A percentile compares a stretch with the other conserved stretches of the same genome.
phyloP scores from a whole-genome alignment of 2,113 vertebrate species.

The Trochalopteron elliotii region DNA sequence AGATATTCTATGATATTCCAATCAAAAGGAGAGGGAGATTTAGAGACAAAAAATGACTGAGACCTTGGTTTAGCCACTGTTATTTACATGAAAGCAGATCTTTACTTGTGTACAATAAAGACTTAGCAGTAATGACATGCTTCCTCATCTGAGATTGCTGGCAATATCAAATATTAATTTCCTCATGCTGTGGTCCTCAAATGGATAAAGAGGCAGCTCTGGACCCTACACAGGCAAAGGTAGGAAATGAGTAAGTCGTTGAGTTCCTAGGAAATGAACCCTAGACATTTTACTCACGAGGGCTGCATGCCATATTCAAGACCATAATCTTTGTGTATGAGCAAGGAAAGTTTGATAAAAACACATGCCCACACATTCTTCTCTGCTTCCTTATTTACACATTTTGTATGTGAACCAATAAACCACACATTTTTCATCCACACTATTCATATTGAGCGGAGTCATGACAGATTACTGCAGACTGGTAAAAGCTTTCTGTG shows the following conservation, averaged over 20 bases:
- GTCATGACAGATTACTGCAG: not conserved
- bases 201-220: not conserved
- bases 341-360: not conserved
- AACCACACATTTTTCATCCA: not conserved
- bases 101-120: not conserved
- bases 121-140: not conserved
- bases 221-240: not conserved
- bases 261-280: not conserved
- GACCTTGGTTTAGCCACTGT: not conserved
- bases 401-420: not conserved
- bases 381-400: constrained; percentile 30
- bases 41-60: not conserved
- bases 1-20: not conserved
- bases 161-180: not conserved
- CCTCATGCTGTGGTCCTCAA: not conserved
- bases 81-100: not conserved
- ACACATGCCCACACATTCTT: not conserved
- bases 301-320: not conserved
- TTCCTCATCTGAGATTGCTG: not conserved
- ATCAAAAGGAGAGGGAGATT: not conserved
- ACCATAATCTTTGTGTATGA: not conserved
- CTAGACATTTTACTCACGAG: not conserved
- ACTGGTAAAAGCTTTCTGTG: not conserved
- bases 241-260: not conserved
- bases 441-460: not conserved